Conservation (phyloP, 2,113 vertebrate genomes). For the Pagrus major region DNA sequence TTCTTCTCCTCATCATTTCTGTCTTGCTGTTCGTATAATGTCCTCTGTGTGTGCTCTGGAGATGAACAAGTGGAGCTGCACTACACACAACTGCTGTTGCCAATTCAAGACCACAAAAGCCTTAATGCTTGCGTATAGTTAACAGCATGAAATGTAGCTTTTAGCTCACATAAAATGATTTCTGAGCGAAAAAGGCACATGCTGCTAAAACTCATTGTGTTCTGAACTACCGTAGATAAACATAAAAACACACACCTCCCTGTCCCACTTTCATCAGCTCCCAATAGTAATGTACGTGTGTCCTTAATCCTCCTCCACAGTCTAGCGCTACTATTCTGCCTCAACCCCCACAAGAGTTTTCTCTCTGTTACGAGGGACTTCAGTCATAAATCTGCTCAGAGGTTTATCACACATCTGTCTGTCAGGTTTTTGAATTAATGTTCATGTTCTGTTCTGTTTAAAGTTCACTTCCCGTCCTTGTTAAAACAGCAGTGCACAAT, state of each 20-base stretch:
- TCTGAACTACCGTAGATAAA: neutral
- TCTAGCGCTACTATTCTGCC: neutral
- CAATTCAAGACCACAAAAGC: too few relatives aligned
- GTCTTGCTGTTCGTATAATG: too few relatives aligned
- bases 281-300: neutral
- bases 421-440: too few relatives aligned
- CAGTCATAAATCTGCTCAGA: neutral
- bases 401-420: neutral
- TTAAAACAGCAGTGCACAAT: neutral
- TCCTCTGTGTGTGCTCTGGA: too few relatives aligned
- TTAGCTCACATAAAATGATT: too few relatives aligned
- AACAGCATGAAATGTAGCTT: too few relatives aligned
- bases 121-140: too few relatives aligned
- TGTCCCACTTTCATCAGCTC: constrained; percentile 8
- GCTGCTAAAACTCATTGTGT: neutral
- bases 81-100: too few relatives aligned
- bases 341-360: neutral
- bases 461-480: neutral
- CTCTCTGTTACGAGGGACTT: neutral
- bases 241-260: neutral
- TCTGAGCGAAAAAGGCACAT: too few relatives aligned
- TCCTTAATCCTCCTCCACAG: constrained; percentile 15
- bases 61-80: too few relatives aligned
- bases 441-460: neutral
- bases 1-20: too few relatives aligned